Evolutionary conservation across 1,140 invertebrate species (phyloP), one percentile per base, ranked within the genome.

Genomic region (Achroia grisella): DNA sequence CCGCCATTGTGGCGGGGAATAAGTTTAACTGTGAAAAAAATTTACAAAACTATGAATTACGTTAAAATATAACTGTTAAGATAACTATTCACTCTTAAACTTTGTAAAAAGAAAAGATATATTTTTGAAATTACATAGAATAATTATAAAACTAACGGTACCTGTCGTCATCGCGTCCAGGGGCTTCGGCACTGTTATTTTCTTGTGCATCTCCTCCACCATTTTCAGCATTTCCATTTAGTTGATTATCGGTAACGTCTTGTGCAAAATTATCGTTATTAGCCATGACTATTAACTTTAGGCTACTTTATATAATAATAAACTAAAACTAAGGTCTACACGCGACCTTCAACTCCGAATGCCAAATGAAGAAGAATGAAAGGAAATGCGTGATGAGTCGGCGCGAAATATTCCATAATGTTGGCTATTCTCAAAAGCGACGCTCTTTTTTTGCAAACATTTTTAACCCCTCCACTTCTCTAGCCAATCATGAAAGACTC

Each of bases 151-250:
- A 57, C 44, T 28, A 69, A 62, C 51, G 52, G 69, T 91, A 92
- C 91, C 91, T 91, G 88, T 92, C 91, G 86, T 92, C 91, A 86
- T 91, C 91, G 69, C 90, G 89, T 71, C 90, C 90, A 29, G 90
- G 90, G 43, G 88, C 88, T 75, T 89, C 89, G 12, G 88, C 88
- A 82, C 89, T 89, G 54, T 89, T 90, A 77, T 89, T 88, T 62
- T 91, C 89, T 45, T 83, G 86, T 46, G 75, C 84, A 66, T 89
- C 89, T 64, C 88, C 90, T 62, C 89, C 89, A 75, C 89, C 90
- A 54, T 88, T 87, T 56, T 87, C 87, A 48, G 81, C 83, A 67
- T 87, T 89, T 64, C 88, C 88, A 71, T 89, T 89, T 66, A 89
- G 80, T 72, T 85, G 79, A 69, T 87, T 88, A 57, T 89, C 87